phyloP scores from a whole-genome alignment of 2,797 vertebrate species.

The Pseudochromis fuscus region DNA sequence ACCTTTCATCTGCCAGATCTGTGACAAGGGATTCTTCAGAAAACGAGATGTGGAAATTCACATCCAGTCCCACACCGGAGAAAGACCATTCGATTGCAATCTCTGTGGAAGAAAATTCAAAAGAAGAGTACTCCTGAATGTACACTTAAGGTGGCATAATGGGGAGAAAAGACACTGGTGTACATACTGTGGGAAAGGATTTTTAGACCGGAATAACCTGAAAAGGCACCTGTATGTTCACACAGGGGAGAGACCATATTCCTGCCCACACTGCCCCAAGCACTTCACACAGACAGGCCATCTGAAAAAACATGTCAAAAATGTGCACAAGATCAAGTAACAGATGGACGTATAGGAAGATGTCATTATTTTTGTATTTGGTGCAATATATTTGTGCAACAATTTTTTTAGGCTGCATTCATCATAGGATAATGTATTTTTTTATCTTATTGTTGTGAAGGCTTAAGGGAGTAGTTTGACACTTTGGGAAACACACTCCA shows the following conservation, averaged over 20 bases:
- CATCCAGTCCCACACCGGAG: slow-evolving; percentile 81
- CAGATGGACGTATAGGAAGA: neutral
- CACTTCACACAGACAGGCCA: slow-evolving; percentile 83
- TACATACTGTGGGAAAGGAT: slow-evolving; percentile 83
- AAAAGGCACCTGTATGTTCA: slow-evolving; percentile 85
- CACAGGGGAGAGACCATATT: slow-evolving; percentile 85
- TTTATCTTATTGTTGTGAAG: neutral
- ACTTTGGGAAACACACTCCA: no score
- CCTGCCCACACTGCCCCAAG: slow-evolving; percentile 82
- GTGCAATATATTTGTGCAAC: neutral
- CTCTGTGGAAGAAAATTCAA: slow-evolving; percentile 82
- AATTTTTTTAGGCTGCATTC: neutral
- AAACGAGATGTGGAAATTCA: slow-evolving; percentile 81
- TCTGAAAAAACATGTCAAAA: slow-evolving; percentile 82
- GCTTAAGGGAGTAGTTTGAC: neutral
- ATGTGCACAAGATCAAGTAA: slow-evolving; percentile 64
- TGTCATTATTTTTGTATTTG: neutral
- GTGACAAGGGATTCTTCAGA: slow-evolving; percentile 80
- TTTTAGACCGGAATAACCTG: slow-evolving; percentile 83
- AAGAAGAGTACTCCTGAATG: slow-evolving; percentile 80
- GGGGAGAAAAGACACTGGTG: slow-evolving; percentile 85
- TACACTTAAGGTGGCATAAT: slow-evolving; percentile 83
- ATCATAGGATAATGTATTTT: neutral
- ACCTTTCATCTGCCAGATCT: slow-evolving; percentile 82
- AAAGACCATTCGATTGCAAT: slow-evolving; percentile 83